Base-by-base conservation (phyloP, 2,797 vertebrate genomes). In the Halcyon smyrnensis region DNA sequence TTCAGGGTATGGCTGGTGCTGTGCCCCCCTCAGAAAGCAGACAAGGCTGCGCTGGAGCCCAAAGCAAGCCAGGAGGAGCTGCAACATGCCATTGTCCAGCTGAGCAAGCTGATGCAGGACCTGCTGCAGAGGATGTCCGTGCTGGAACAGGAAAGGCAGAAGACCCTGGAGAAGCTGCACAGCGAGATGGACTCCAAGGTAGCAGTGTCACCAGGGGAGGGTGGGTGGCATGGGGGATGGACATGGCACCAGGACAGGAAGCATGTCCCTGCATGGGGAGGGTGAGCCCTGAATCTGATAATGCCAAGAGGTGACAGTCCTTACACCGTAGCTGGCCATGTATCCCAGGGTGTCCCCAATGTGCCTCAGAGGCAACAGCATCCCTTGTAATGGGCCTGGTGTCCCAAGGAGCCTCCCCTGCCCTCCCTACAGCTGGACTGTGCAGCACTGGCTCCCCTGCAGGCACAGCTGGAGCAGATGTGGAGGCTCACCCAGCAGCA, bases 1-100 rank as follows among this genome's bases (percentile, higher is more conserved):
- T 6, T 20, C 67, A 75, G 27, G 24, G 30, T 5, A 13, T 43
- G 45, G 34, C 57, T 70, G 36, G 34, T 37, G n/a, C 17, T 6
- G 28, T 51, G 73, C 15, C 12, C 53, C 37, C 23, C 68, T 62
- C 91, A 98, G 98, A 98, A 98, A 97, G 97, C 96, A 4, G 97
- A 98, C 60, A 96, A 56, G 63, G 23, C 57, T 16, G 89, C 8
- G 0, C n/a, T 97, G 87, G 97, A 97, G 12, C 59, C 81, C 36
- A 98, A 97, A 79, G 97, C 62, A 1, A 98, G 59, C 90, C 84
- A 59, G 57, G 57, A 93, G 9, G 48, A 98, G 68, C 90, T 98
- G 92, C 96, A 98, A 59, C 18, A 14, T 0, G 48, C 94, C 28
- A 89, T 91, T 1, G 15, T 20, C 30, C 96, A 97, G 63, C 84